These are phyloP conservation scores for Ardeotis arabs DNA, from an alignment of 2,113 vertebrate species.

Conservation along the genomic window DNA sequence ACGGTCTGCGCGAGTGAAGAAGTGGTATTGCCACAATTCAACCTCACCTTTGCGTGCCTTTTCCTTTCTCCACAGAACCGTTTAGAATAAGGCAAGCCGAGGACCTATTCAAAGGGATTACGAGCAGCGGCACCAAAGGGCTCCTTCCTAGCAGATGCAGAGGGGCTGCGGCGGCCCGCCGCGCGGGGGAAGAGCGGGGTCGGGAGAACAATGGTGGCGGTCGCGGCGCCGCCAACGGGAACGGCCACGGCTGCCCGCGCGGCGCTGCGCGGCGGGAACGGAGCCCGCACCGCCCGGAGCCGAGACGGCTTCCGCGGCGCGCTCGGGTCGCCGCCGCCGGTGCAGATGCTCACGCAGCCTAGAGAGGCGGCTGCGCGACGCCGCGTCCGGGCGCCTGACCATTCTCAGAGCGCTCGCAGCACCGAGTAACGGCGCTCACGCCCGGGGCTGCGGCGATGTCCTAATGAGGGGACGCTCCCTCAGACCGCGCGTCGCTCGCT, in stretches of 20 bases:
- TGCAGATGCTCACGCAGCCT: not conserved
- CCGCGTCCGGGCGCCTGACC: not conserved
- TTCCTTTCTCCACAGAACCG: not conserved
- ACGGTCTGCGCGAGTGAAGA: not conserved
- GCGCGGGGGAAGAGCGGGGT: not conserved
- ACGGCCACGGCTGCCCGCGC: not conserved
- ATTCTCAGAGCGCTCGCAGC: not conserved
- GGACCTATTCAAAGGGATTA: not conserved
- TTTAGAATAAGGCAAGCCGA: not conserved
- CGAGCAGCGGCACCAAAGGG: not conserved
- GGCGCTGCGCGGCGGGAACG: not conserved
- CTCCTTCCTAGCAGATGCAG: not conserved
- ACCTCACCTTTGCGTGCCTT: not conserved
- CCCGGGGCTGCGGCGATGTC: not conserved
- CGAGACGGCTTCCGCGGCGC: not conserved
- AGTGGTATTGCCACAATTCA: not conserved
- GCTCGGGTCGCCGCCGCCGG: not conserved
- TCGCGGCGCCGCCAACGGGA: not conserved
- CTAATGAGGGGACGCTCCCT: not conserved
- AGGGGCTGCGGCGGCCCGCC: not conserved
- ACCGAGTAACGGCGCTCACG: not conserved
- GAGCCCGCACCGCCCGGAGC: not conserved
- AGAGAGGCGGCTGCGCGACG: not conserved
- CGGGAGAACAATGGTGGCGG: not conserved
- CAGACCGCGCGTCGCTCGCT: not conserved